These are phyloP conservation scores for Nannoperca obscura DNA, from an alignment of 2,797 vertebrate species.

Conservation along the genomic window DNA sequence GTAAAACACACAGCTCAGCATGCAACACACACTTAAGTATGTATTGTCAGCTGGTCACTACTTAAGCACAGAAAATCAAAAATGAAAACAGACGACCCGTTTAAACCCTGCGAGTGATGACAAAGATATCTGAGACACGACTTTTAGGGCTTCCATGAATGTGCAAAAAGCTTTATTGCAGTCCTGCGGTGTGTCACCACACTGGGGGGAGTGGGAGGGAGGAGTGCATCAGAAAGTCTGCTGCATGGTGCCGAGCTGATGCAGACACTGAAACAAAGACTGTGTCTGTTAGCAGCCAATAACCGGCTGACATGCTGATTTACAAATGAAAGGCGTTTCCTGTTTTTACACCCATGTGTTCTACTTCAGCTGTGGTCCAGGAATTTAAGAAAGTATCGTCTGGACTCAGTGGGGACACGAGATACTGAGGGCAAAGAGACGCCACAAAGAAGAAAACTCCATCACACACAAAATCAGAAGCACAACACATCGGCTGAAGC, in stretches of 20 bases:
- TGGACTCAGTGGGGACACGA: background rate
- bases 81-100: background rate
- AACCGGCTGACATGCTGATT: background rate
- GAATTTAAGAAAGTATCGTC: background rate
- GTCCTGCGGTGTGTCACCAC: conserved; percentile 60
- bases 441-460: background rate
- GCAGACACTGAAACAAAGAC: background rate
- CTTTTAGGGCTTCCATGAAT: conserved; percentile 51
- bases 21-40: conserved; percentile 9
- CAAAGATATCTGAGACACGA: conserved; percentile 46
- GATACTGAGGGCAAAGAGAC: background rate
- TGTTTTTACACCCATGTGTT: conserved; percentile 5
- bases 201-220: background rate
- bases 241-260: conserved; percentile 8
- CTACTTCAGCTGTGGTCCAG: background rate
- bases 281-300: background rate
- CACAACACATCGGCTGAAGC: conserved; percentile 21
- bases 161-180: conserved; percentile 78
- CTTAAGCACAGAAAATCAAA: background rate
- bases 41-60: background rate
- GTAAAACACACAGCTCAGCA: conserved; percentile 10
- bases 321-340: conserved; percentile 6
- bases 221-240: conserved; percentile 39
- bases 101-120: conserved; percentile 18
- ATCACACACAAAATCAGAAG: conserved; percentile 12